A percentile compares a stretch with the other conserved stretches of the same genome.
Conservation (phyloP, 1,140 invertebrate genomes). For the Drosophila triauraria region DNA sequence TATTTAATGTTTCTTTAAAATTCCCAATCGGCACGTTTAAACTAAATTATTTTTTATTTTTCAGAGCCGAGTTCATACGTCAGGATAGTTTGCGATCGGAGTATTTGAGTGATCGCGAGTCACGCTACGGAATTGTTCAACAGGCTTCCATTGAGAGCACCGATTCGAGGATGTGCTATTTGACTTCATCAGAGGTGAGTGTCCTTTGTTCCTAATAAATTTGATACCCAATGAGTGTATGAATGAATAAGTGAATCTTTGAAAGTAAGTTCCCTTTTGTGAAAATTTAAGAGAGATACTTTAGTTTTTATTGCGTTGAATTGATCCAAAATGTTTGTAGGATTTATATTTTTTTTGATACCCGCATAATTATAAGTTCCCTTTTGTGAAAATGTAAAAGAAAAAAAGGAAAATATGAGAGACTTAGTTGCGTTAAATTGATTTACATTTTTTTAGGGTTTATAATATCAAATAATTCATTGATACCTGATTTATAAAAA, state of each 20-base stretch:
- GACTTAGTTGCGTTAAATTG: not conserved
- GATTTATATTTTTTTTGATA: too few species aligned
- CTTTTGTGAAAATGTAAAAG: not conserved
- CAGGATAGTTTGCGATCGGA: conserved; percentile 95
- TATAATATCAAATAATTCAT: not conserved
- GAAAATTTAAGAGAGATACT: not conserved
- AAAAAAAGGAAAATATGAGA: not conserved
- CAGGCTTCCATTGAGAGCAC: conserved; percentile 97
- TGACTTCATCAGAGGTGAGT: conserved; percentile 98
- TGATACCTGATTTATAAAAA: too few species aligned
- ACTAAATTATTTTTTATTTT: conserved; percentile 59
- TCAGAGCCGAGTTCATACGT: conserved; percentile 93
- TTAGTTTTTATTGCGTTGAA: too few species aligned
- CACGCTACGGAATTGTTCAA: conserved; percentile 94
- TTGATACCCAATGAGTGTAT: conserved; percentile 1
- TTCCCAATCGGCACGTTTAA: too few species aligned
- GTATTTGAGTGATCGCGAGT: conserved; percentile 95
- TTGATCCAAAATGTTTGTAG: too few species aligned
- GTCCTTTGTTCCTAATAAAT: too few species aligned
- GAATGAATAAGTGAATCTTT: not conserved
- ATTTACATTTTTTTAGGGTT: too few species aligned
- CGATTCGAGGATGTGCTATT: conserved; percentile 95
- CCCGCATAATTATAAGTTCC: too few species aligned
- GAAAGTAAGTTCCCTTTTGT: not conserved
- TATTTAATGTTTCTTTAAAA: not conserved